phyloP scores from a whole-genome alignment of 2,888 invertebrate genomes.

The Lithophane ornitopus region DNA sequence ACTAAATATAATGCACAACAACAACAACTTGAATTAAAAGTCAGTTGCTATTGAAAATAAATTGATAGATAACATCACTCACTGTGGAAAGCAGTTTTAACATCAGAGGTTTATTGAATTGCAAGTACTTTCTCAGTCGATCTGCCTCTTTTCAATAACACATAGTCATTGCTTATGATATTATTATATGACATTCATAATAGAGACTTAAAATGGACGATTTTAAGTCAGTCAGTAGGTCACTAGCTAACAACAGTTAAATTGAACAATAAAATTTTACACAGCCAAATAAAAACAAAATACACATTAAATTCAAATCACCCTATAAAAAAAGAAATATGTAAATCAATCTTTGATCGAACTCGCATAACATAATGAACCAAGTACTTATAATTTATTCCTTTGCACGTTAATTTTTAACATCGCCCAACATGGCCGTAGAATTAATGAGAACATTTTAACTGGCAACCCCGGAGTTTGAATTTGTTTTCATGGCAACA shows the following conservation, averaged over 20 bases:
- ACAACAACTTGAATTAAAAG: not conserved
- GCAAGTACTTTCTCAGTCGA: too few relatives aligned
- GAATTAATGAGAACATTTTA: conserved; percentile 62
- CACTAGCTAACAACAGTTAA: not conserved
- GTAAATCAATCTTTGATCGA: conserved; percentile 48
- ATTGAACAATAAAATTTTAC: conserved; percentile 8
- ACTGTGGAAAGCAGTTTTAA: not conserved
- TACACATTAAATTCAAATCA: conserved; percentile 22
- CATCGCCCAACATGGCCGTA: conserved; percentile 45
- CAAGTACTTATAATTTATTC: conserved; percentile 54
- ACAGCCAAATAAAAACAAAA: not conserved
- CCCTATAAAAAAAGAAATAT: conserved; percentile 29
- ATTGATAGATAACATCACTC: not conserved
- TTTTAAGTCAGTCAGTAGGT: not conserved
- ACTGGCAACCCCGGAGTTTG: conserved; percentile 62
- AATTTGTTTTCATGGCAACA: conserved; percentile 73
- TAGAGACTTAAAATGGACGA: too few relatives aligned
- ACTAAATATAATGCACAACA: not conserved
- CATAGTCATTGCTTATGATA: not conserved
- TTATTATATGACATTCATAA: not conserved
- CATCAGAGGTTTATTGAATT: not conserved
- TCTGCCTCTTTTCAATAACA: not conserved
- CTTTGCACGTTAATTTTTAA: conserved; percentile 63
- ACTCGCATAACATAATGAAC: conserved; percentile 35
- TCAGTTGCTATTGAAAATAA: not conserved